Percentiles rank a stretch among this genome's conserved stretches.
Conservation (phyloP, 2,797 vertebrate genomes). For the Acestrorhynchus altus region DNA sequence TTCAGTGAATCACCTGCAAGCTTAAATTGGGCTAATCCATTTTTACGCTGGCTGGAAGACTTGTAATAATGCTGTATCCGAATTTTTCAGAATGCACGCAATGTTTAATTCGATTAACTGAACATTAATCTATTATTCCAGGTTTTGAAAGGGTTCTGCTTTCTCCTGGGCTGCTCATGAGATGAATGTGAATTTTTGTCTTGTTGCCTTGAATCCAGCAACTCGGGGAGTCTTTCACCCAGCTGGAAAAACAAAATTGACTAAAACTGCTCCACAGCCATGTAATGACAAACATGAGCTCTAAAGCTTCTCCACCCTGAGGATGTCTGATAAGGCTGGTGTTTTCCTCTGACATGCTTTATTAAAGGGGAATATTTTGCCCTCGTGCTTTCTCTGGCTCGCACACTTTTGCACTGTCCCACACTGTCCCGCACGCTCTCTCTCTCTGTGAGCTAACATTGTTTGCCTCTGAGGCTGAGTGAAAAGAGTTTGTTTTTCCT, state of each 20-base stretch:
- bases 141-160: neutral
- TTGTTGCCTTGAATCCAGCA: neutral
- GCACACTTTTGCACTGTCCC: slow-evolving; percentile 11
- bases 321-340: slow-evolving; percentile 34
- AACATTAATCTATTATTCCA: neutral
- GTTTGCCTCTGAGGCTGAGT: neutral
- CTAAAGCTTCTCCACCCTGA: slow-evolving; percentile 20
- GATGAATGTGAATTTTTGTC: slow-evolving; percentile 13
- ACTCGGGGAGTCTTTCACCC: slow-evolving; percentile 11
- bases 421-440: neutral
- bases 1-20: neutral
- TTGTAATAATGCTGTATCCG: neutral
- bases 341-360: slow-evolving; percentile 33
- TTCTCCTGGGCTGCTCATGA: neutral
- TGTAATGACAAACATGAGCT: slow-evolving; percentile 22
- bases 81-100: neutral
- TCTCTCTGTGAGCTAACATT: neutral
- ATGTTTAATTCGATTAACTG: slow-evolving; percentile 9
- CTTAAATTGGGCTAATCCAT: neutral
- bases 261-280: slow-evolving; percentile 14
- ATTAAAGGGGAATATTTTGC: slow-evolving; percentile 27
- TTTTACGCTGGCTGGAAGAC: neutral
- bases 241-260: slow-evolving; percentile 26
- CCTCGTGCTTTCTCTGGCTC: slow-evolving; percentile 17
- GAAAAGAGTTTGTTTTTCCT: slow-evolving; percentile 41